Percentiles rank a stretch among this genome's conserved stretches.
These are phyloP conservation scores for Arrhamphus sclerolepis DNA, from an alignment of 2,797 vertebrate genomes.

Conservation along the genomic window DNA sequence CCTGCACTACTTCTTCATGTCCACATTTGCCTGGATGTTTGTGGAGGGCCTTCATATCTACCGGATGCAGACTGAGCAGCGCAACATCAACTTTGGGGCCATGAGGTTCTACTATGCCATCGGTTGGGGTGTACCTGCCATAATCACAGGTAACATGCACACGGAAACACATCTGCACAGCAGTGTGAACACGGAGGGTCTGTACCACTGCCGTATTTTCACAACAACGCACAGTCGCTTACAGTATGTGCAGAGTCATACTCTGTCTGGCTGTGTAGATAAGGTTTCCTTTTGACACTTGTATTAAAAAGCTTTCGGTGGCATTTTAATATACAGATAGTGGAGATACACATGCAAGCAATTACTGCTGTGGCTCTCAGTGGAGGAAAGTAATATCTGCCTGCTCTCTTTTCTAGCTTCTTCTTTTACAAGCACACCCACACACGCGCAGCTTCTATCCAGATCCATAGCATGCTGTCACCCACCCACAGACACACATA, in stretches of 20 bases:
- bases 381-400: constrained; percentile 33
- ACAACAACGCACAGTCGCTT: not conserved
- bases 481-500: not conserved
- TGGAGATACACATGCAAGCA: constrained; percentile 25
- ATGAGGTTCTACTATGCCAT: constrained; percentile 99
- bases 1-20: constrained; percentile 98
- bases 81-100: constrained; percentile 94
- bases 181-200: not conserved
- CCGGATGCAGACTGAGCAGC: constrained; percentile 95
- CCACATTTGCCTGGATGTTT: constrained; percentile 96
- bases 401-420: constrained; percentile 14
- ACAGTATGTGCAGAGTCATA: constrained; percentile 2
- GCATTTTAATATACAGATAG: constrained; percentile 62
- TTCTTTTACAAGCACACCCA: not conserved
- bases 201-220: not conserved
- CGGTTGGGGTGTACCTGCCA: constrained; percentile 96
- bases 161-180: not conserved
- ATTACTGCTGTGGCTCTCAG: constrained; percentile 38
- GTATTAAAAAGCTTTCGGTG: constrained; percentile 51
- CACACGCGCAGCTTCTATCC: constrained; percentile 4
- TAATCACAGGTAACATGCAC: constrained; percentile 88
- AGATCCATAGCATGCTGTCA: constrained; percentile 19
- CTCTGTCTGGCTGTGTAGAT: constrained; percentile 55
- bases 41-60: constrained; percentile 97
- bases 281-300: constrained; percentile 53